These are phyloP conservation scores for Megatriorchis doriae DNA, from an alignment of 2,113 vertebrate genomes.

Conservation along the genomic window DNA sequence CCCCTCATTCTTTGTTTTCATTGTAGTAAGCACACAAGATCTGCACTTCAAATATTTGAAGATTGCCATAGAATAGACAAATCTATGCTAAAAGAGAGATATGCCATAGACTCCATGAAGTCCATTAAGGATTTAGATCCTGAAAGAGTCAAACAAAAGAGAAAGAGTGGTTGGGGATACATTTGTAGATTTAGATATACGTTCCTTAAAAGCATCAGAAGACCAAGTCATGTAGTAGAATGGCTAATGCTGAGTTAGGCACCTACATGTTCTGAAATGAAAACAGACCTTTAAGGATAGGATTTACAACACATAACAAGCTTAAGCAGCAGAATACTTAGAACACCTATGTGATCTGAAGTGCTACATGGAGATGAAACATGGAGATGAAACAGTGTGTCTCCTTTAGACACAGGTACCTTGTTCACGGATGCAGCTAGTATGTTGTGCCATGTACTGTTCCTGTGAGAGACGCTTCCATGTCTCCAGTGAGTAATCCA, in stretches of 20 bases:
- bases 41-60: neutral
- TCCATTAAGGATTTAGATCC: neutral
- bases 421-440: neutral
- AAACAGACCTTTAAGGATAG: neutral
- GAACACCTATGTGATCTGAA: neutral
- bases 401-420: neutral
- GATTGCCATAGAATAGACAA: neutral
- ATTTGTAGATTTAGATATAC: neutral
- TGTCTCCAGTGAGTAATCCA: neutral
- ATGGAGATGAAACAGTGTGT: neutral
- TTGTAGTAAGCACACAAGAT: neutral
- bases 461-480: neutral
- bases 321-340: neutral
- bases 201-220: neutral
- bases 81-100: neutral
- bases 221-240: neutral
- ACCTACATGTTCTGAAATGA: neutral
- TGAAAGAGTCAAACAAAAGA: neutral
- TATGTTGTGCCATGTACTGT: neutral
- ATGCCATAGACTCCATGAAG: neutral
- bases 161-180: neutral
- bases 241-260: neutral
- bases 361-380: neutral
- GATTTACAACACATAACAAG: neutral
- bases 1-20: neutral